Evolutionary conservation across 2,113 vertebrate genomes (phyloP), one percentile per base, ranked within the genome.

Genomic region (Coptodon bakossiorum): DNA sequence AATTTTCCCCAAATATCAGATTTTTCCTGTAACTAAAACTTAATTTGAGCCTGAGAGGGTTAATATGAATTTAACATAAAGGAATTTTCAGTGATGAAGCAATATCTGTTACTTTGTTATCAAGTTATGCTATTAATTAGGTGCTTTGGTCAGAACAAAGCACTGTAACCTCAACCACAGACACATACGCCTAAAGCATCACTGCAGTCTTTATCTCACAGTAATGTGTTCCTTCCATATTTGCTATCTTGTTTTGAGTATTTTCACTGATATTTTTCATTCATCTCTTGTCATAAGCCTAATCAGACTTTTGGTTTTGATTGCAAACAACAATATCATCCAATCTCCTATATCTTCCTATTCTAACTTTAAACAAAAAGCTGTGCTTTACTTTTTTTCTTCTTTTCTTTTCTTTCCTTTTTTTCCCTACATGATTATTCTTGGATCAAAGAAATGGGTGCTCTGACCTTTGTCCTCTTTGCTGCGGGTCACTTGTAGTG

Each of bases 381-480:
- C 27, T 31, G 17, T 31, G 24, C 73, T 19, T 50, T 52, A 19
- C 45, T 29, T 45, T 48, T 73, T 29, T 40, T 68, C 43, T 50
- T 52, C 24, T 52, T 12, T 48, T 19, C 24, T 48, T 48, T 50
- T 50, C 45, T 68, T 40, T 68, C 4, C 19, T 68, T 68, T 68
- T 43, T 68, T 14, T 17, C 29, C 45, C 43, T 8, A 78, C 73
- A 78, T 52, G 73, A 52, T 78, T 48, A 31, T 78, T 78, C 27
- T 34, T 5, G 45, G 63, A 29, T 57, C 16, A 31, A 52, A 84
- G 14, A 50, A 82, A 38, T 66, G 34, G 22, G 59, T 29, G 11
- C 40, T 80, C 76, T 85, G 81, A 92, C 83, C 90, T 91, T 90
- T 89, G 86, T 81, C 86, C 86, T 50, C 61, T 80, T 52, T 54